phyloP scores from a whole-genome alignment of 2,797 vertebrate species.

The Cyprinodon diabolis region DNA sequence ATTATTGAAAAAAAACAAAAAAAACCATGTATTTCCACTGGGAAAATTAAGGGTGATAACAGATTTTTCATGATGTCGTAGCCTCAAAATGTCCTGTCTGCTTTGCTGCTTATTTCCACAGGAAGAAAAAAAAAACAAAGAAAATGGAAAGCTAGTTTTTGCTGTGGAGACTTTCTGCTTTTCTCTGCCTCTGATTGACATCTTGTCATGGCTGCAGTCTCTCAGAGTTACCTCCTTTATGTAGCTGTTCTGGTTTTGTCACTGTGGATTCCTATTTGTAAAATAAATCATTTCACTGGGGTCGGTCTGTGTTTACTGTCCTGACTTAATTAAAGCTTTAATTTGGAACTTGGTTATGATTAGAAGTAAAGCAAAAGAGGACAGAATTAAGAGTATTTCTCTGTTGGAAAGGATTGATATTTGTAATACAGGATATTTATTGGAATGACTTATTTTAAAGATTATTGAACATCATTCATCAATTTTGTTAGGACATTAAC shows the following conservation, averaged over 20 bases:
- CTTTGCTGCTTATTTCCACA: constrained; percentile 26
- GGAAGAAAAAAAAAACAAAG: constrained; percentile 12
- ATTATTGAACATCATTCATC: not conserved
- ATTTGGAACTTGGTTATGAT: not conserved
- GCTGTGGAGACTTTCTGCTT: constrained; percentile 19
- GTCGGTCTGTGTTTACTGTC: constrained; percentile 51
- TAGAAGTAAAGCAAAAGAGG: not conserved
- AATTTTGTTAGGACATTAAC: not conserved
- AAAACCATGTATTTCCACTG: constrained; percentile 20
- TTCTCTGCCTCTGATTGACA: constrained; percentile 31
- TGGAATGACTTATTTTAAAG: not conserved
- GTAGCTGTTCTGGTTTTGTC: constrained; percentile 81
- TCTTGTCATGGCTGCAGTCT: constrained; percentile 60
- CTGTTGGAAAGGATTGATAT: not conserved
- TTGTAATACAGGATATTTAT: not conserved
- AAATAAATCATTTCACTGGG: constrained; percentile 88
- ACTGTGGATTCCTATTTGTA: constrained; percentile 86
- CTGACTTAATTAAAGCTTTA: not conserved
- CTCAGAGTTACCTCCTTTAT: constrained; percentile 71
- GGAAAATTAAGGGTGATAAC: constrained; percentile 15
- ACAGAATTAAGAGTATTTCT: not conserved
- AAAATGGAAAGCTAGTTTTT: constrained; percentile 1
- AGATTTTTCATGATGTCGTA: constrained; percentile 22
- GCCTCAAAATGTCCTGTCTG: constrained; percentile 18
- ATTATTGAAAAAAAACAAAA: constrained; percentile 57